Base-by-base conservation (phyloP, 37 sponge, comb jelly and placozoan species). In the Amphimedon queenslandica region DNA sequence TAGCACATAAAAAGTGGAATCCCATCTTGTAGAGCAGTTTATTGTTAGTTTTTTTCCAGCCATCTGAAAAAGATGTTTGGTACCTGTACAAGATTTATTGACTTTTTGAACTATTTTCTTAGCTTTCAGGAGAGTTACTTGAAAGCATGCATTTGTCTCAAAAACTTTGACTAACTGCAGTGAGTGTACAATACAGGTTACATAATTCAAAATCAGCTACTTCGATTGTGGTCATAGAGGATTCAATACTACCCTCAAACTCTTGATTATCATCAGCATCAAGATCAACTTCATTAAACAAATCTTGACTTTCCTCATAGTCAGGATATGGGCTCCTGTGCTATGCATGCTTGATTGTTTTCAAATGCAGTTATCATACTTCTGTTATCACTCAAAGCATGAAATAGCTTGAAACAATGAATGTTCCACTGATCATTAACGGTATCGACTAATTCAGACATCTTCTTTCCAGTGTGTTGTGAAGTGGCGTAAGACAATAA, bases 361-460 rank as follows among this genome's bases (percentile, higher is more conserved):
- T 37, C n/a, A 75, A 75, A 75, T 37, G 76, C 76, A 25, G 23
- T 40, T 3, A 75, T 32, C 57, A 77, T 77, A 51, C 77, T 77
- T 28, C 68, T 67, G 66, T 77, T 77, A n/a, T 77, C 77, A 24
- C 67, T 77, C 27, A 77, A n/a, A n/a, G n/a, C n/a, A n/a, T n/a
- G n/a, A n/a, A n/a, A n/a, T n/a, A n/a, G n/a, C n/a, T n/a, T n/a
- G n/a, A n/a, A n/a, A n/a, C n/a, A n/a, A n/a, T n/a, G n/a, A n/a
- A n/a, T n/a, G n/a, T n/a, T n/a, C n/a, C n/a, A n/a, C n/a, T n/a
- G n/a, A n/a, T n/a, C n/a, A n/a, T n/a, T n/a, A n/a, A n/a, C n/a
- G n/a, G n/a, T n/a, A n/a, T n/a, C n/a, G n/a, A n/a, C n/a, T n/a
- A n/a, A n/a, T n/a, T n/a, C n/a, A n/a, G n/a, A n/a, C n/a, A n/a